phyloP scores from a whole-genome alignment of 64 coral and sea anemone genomes.

The Stylophora pistillata region DNA sequence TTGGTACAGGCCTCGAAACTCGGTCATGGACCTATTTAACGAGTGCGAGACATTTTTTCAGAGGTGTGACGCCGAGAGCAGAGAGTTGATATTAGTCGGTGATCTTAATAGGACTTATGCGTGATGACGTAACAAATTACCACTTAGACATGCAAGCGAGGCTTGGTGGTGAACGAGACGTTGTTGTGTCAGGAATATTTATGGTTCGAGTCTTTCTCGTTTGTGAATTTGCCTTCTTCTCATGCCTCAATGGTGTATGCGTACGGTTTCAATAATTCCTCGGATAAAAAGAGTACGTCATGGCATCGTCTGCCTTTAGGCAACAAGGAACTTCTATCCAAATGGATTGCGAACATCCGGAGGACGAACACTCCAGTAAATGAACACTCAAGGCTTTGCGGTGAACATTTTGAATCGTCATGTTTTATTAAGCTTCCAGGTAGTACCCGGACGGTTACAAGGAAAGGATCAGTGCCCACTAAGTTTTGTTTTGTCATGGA shows the following conservation, averaged over 20 bases:
- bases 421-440: neutral
- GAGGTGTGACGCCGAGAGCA: conserved; percentile 10
- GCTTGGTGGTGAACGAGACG: neutral
- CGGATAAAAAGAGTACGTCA: neutral
- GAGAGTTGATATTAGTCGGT: conserved; percentile 36
- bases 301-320: conserved; percentile 32
- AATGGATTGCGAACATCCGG: conserved; percentile 35
- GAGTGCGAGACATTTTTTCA: conserved; percentile 28
- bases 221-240: too few relatives aligned
- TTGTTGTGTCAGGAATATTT: too few relatives aligned
- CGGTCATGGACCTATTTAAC: conserved; percentile 38
- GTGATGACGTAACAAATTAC: neutral
- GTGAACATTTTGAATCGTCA: neutral
- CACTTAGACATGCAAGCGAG: neutral
- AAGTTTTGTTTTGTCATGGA: conserved; percentile 16
- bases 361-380: conserved; percentile 28
- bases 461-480: neutral
- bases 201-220: too few relatives aligned
- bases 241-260: conserved; percentile 17
- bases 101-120: neutral
- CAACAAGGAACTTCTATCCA: conserved; percentile 22
- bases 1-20: conserved; percentile 49
- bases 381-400: neutral
- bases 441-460: neutral
- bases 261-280: neutral